Conservation (phyloP, 2,797 vertebrate species). For the Amblyopsis hoosieri region DNA sequence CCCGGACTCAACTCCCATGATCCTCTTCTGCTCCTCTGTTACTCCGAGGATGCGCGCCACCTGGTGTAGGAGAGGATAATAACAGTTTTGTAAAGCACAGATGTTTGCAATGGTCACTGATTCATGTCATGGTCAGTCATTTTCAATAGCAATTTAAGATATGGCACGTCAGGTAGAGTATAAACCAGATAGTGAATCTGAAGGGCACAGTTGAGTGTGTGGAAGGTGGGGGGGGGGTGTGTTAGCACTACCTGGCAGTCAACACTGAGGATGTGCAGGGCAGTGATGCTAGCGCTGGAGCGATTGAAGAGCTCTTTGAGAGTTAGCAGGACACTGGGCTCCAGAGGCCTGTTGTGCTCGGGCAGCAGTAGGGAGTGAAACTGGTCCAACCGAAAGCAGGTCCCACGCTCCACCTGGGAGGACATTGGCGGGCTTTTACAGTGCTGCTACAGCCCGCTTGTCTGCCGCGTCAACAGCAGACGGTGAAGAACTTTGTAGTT, state of each 20-base stretch:
- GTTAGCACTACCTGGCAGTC: constrained; percentile 82
- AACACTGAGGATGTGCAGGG: constrained; percentile 84
- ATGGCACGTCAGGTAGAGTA: background rate
- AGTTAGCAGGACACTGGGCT: constrained; percentile 68
- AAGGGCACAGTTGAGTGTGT: background rate
- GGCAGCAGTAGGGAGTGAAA: constrained; percentile 80
- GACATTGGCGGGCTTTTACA: background rate
- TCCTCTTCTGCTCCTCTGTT: constrained; percentile 75
- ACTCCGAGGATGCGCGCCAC: constrained; percentile 81
- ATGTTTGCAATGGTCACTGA: too few relatives aligned
- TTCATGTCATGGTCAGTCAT: too few relatives aligned
- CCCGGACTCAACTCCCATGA: constrained; percentile 85
- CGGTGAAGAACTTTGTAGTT: too few relatives aligned
- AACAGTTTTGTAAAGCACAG: too few relatives aligned
- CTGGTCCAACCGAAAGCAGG: constrained; percentile 75
- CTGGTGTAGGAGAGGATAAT: constrained; percentile 53
- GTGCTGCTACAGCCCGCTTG: too few relatives aligned
- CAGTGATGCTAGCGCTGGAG: constrained; percentile 69
- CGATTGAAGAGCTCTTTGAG: constrained; percentile 82
- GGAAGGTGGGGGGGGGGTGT: fast-evolving
- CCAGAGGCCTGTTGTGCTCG: constrained; percentile 84
- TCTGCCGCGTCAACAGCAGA: too few relatives aligned
- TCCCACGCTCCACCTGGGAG: constrained; percentile 68
- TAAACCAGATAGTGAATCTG: background rate
- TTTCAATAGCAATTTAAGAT: too few relatives aligned